Evolutionary conservation across 2,888 invertebrate genomes (phyloP).

Genomic region (Heterodera filipjevi): DNA sequence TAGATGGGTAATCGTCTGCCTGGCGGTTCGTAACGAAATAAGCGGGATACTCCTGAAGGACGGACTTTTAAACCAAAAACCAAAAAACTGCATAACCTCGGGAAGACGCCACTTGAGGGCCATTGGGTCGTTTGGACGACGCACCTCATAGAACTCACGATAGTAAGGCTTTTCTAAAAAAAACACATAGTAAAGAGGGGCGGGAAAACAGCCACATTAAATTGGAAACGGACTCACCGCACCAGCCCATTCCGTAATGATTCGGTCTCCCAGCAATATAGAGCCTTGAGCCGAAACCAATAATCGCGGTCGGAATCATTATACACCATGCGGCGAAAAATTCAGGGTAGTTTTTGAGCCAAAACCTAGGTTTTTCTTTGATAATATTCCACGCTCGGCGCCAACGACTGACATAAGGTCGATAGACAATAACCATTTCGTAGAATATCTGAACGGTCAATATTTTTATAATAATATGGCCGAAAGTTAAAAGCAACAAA

Average conservation of each 20-base stretch:
- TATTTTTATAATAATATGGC: too few species aligned
- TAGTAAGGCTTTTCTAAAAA: constrained; percentile 40
- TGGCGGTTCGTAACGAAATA: not conserved
- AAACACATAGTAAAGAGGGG: not conserved
- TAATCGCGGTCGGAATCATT: not conserved
- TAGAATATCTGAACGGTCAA: constrained; percentile 1
- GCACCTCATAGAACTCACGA: constrained; percentile 55
- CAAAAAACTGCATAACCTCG: constrained; percentile 40
- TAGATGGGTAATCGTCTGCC: not conserved
- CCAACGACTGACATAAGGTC: constrained; percentile 24
- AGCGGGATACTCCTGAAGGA: not conserved
- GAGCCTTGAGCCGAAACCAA: not conserved
- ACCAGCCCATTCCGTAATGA: not conserved
- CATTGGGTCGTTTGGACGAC: constrained; percentile 50
- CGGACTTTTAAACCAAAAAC: not conserved
- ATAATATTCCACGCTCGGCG: constrained; percentile 5
- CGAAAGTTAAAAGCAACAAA: too few species aligned
- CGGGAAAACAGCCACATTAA: not conserved
- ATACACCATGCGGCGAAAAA: not conserved
- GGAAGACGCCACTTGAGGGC: constrained; percentile 54
- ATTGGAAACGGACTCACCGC: not conserved
- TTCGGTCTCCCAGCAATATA: constrained; percentile 1
- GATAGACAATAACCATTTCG: constrained; percentile 21
- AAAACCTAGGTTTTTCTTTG: constrained; percentile 13
- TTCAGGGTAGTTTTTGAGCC: constrained; percentile 13